Evolutionary conservation across 2,888 invertebrate species (phyloP), one percentile per base, ranked within the genome.

Genomic region (Microctonus hyperodae): DNA sequence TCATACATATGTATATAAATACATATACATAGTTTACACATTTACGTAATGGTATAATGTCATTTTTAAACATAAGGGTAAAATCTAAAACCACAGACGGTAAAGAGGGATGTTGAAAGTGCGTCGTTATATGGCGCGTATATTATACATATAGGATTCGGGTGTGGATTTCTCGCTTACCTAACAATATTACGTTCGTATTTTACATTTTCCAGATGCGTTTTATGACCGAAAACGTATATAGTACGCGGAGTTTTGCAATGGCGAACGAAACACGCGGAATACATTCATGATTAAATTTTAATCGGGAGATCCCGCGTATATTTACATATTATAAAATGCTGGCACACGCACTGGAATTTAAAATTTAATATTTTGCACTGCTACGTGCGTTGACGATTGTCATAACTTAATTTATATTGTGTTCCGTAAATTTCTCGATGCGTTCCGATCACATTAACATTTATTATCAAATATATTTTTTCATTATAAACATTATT

Each of bases 181-280:
- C 69, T 68, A 72, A 70, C 69, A 70, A 72, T 69, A 73, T 73
- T 73, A 72, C 73, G 69, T 72, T 65, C 70, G 73, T 73, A 73
- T 72, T 73, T 73, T 72, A 72, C 72, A 73, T 70, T 72, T 70
- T 61, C 72, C 73, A 72, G 73, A 73, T 73, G 73, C 73, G 73
- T 72, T 73, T 73, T 73, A 73, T 70, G 71, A 70, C 61, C 67
- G 16, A 7, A 20, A 44, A 58, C 65, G 69, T n/a, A n/a, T n/a
- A n/a, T 67, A 55, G 62, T 65, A 44, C 65, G 68, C 67, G 65
- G 68, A 70, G 64, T 70, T 69, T 70, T 65, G 69, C 62, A 64
- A n/a, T 16, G 16, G 66, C 25, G 22, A 16, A 51, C 50, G 62
- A 59, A 67, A 50, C 40, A 40, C 53, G 28, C 23, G 10, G 28